Base-by-base conservation (phyloP, 1,140 invertebrate species). In the Musca domestica region DNA sequence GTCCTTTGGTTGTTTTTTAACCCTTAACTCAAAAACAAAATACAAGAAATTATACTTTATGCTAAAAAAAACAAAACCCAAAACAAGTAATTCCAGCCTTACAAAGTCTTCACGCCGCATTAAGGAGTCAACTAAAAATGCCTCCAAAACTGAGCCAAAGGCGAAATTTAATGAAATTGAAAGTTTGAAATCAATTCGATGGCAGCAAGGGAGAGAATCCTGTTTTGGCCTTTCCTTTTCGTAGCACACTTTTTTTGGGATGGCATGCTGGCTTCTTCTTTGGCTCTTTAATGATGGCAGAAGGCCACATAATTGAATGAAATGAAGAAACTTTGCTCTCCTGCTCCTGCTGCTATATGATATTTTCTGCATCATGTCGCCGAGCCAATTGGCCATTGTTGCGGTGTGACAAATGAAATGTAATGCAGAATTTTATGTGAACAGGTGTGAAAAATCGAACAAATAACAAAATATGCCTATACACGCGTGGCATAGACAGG, bases 131-230 rank as follows among this genome's bases (percentile, higher is more conserved):
- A n/a, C n/a, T 10, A 12, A 61, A 51, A 51, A 51, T 51, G 17
- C 48, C 17, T 20, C 20, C 17, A 19, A 51, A 51, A 61, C n/a
- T 61, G 25, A 61, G 56, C 56, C 56, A 34, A 61, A 61, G 56
- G 56, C 56, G 41, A 23, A 19, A 61, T 61, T n/a, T n/a, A 61
- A 61, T 30, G 56, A 61, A 61, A 61, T 61, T 61, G 56, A 61
- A 61, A 61, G 56, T 61, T 61, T 61, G 56, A 61, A 61, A 61
- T 34, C 27, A 10, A 51, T 19, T 20, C 48, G 20, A 51, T 25
- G 30, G 27, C 54, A 58, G 15, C 15, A n/a, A 58, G 7, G 4
- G 12, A 17, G 41, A 20, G 54, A 61, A 61, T 61, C 56, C 56
- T 61, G 56, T 61, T 61, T 61, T 7, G 34, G 34, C 34, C 34